These are phyloP conservation scores for Spinus pinus DNA, from an alignment of 2,797 vertebrate genomes.

Conservation along the genomic window DNA sequence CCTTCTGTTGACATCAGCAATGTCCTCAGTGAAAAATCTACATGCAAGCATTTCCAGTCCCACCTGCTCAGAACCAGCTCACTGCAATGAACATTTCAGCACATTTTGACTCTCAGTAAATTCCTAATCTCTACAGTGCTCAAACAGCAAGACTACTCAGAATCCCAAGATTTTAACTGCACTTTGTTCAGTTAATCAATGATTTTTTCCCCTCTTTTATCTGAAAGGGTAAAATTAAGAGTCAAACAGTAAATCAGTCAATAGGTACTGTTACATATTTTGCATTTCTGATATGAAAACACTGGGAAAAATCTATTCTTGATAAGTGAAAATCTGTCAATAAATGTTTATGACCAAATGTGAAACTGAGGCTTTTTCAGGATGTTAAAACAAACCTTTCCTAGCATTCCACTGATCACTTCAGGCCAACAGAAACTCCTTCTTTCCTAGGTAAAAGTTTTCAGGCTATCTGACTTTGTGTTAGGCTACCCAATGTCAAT, in stretches of 20 bases:
- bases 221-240: background rate
- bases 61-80: background rate
- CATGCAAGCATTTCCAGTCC: background rate
- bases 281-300: background rate
- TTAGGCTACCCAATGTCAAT: background rate
- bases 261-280: background rate
- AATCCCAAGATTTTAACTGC: background rate
- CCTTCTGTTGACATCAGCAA: slow-evolving; percentile 44
- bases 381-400: background rate
- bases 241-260: background rate
- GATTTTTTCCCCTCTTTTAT: background rate
- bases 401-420: background rate
- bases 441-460: background rate
- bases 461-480: background rate
- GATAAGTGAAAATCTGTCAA: background rate
- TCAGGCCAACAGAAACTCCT: background rate
- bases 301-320: background rate
- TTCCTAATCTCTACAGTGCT: background rate
- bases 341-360: background rate
- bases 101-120: background rate
- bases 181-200: background rate
- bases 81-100: background rate
- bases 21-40: background rate
- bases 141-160: background rate
- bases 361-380: background rate